Percentiles rank a stretch among this genome's conserved stretches.
phyloP scores from a whole-genome alignment of 1,140 invertebrate genomes.

The Cecropterus lyciades region DNA sequence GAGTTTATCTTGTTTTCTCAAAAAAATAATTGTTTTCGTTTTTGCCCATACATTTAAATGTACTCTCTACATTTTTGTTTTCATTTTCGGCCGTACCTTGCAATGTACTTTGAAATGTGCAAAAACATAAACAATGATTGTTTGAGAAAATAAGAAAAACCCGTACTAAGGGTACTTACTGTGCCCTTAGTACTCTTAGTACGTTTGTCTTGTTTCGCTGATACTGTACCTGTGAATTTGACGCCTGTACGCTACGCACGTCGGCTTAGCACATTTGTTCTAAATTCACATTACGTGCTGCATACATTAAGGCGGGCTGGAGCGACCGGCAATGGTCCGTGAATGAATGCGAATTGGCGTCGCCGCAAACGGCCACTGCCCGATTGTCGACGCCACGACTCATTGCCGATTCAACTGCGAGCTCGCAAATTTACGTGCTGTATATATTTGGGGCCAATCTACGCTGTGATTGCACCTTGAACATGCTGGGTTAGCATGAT shows the following conservation, averaged over 20 bases:
- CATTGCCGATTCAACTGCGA: conserved; percentile 73
- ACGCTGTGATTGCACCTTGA: conserved; percentile 53
- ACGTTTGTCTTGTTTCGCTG: no score
- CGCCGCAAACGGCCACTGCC: conserved; percentile 70
- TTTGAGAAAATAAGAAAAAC: no score
- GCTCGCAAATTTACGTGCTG: conserved; percentile 62
- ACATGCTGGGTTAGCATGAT: conserved; percentile 41
- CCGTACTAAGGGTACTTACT: no score
- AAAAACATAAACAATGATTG: no score
- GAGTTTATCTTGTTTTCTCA: no score
- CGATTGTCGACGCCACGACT: conserved; percentile 75
- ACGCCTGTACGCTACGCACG: conserved; percentile 23
- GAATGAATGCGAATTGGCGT: conserved; percentile 78
- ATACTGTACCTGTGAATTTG: conserved; percentile 15
- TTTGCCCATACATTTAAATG: no score
- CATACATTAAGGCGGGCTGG: conserved; percentile 58
- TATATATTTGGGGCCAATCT: conserved; percentile 61
- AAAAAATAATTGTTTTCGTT: no score
- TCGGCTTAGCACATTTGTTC: conserved; percentile 49
- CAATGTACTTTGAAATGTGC: no score
- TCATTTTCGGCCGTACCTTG: no score
- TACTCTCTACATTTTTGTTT: no score
- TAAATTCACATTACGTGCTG: conserved; percentile 65
- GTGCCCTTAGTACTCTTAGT: no score
- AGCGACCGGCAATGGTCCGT: conserved; percentile 65